Base-by-base conservation (phyloP, 2,113 vertebrate species). In the Charadrius vociferus region DNA sequence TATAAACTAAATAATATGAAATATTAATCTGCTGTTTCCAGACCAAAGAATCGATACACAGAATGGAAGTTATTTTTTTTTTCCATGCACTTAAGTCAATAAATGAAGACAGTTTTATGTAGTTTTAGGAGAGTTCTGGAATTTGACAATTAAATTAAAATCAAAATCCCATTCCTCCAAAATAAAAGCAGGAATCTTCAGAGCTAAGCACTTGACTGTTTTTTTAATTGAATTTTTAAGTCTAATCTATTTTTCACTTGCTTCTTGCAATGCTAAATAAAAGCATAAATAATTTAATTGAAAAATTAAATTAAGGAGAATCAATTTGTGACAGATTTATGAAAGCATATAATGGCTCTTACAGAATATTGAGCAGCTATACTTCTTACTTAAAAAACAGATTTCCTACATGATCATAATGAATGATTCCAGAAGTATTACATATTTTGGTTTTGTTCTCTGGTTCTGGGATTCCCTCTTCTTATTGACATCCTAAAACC, bases 1-100 rank as follows among this genome's bases (percentile, higher is more conserved):
- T 52, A 70, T 86, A 82, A 93, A 95, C n/a, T 68, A 97, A 93
- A 92, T 94, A 94, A 90, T 93, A 77, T 85, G 80, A 97, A 97
- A 91, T 81, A 93, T 89, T 94, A 97, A 85, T 94, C 56, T 85
- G 29, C 88, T 96, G 39, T 70, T 91, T 97, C 83, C 72, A 97
- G 95, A 95, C 70, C 59, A 78, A 75, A 95, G 45, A 94, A 85
- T 93, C 95, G 96, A 95, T 94, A 96, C 18, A 45, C 41, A 30
- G 63, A 53, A 81, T 70, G 29, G 22, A 93, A 94, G 82, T 73
- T 96, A 72, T 36, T 73, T 93, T 79, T 73, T 93, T 79, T 77
- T 43, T 37, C 79, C 11, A 10, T 88, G 67, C 89, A 93, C 36
- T 92, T 90, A 72, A 26, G 63, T 83, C 56, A 95, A 94, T 41